Evolutionary conservation across 2,888 invertebrate genomes (phyloP).

Genomic region (Drosophila silvestris): DNA sequence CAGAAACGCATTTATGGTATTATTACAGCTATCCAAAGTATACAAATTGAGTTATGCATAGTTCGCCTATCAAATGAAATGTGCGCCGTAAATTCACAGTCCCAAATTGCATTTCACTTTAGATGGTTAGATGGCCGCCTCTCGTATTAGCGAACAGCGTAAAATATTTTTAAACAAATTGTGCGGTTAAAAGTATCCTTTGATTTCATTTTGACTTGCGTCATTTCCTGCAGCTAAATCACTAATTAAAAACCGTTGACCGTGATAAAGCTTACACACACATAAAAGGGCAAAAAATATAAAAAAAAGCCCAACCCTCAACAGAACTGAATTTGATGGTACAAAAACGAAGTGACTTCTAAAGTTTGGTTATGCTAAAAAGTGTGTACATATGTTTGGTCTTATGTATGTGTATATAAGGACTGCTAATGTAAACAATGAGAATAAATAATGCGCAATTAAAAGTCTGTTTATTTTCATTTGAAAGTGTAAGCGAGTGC

Average conservation of each 20-base stretch:
- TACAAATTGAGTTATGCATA: slow-evolving; percentile 28
- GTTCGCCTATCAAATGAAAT: slow-evolving; percentile 25
- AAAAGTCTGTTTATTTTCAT: slow-evolving; percentile 8
- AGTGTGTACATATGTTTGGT: neutral
- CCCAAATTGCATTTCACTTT: slow-evolving; percentile 32
- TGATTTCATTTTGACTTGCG: slow-evolving; percentile 64
- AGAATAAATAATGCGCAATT: slow-evolving; percentile 19
- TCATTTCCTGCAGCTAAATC: slow-evolving; percentile 60
- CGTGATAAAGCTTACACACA: slow-evolving; percentile 60
- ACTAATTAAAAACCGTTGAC: slow-evolving; percentile 72
- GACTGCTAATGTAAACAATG: slow-evolving; percentile 4
- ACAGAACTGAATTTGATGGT: slow-evolving; percentile 4
- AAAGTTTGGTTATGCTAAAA: neutral
- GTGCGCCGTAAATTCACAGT: slow-evolving; percentile 2
- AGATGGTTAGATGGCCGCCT: neutral
- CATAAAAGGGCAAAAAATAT: neutral
- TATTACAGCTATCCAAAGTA: neutral
- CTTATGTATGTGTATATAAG: neutral
- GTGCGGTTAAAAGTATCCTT: slow-evolving; percentile 26
- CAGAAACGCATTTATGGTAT: neutral
- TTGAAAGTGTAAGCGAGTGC: neutral
- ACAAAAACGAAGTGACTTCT: slow-evolving; percentile 12
- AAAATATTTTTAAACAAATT: slow-evolving; percentile 33
- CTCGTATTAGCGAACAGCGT: neutral
- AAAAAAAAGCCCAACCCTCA: slow-evolving; percentile 2